Percentiles rank a stretch among this genome's conserved stretches.
Conservation (phyloP, 2,113 vertebrate species). For the Romanogobio albipinnatus region DNA sequence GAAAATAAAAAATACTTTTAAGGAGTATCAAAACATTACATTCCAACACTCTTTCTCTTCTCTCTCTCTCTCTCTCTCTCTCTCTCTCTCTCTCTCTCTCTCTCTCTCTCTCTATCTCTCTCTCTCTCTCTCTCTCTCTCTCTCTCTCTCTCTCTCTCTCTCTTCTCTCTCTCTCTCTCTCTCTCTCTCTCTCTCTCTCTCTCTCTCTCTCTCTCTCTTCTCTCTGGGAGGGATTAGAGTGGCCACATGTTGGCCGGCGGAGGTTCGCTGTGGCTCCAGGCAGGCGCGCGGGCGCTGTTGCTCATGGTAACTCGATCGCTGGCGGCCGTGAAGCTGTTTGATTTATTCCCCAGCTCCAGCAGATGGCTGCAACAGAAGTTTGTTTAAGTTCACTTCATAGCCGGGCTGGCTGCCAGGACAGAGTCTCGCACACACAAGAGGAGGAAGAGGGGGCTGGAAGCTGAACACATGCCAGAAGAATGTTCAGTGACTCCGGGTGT, state of each 20-base stretch:
- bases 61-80: slow-evolving; percentile 41
- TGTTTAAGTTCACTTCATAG: slow-evolving; percentile 99
- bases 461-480: slow-evolving; percentile 83
- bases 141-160: too few species aligned
- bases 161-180: neutral
- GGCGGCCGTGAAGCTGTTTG: slow-evolving; percentile 94
- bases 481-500: slow-evolving; percentile 93
- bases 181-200: slow-evolving; percentile 5
- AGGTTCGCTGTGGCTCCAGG: slow-evolving; percentile 94
- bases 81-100: too few species aligned
- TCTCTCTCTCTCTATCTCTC: too few species aligned
- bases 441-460: slow-evolving; percentile 54
- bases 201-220: slow-evolving; percentile 52
- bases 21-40: slow-evolving; percentile 46
- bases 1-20: slow-evolving; percentile 23
- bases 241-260: slow-evolving; percentile 90
- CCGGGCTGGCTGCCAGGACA: slow-evolving; percentile 90
- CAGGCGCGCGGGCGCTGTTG: slow-evolving; percentile 88
- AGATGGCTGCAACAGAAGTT: slow-evolving; percentile 99
- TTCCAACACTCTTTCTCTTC: slow-evolving; percentile 33
- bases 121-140: too few species aligned
- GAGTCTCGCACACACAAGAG: slow-evolving; percentile 58
- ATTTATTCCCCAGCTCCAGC: slow-evolving; percentile 99
- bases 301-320: slow-evolving; percentile 97
- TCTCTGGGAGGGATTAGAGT: slow-evolving; percentile 88